Percentiles rank a stretch among this genome's conserved stretches.
Evolutionary conservation across 2,797 vertebrate genomes (phyloP).

Genomic region (Diplodus puntazzo): DNA sequence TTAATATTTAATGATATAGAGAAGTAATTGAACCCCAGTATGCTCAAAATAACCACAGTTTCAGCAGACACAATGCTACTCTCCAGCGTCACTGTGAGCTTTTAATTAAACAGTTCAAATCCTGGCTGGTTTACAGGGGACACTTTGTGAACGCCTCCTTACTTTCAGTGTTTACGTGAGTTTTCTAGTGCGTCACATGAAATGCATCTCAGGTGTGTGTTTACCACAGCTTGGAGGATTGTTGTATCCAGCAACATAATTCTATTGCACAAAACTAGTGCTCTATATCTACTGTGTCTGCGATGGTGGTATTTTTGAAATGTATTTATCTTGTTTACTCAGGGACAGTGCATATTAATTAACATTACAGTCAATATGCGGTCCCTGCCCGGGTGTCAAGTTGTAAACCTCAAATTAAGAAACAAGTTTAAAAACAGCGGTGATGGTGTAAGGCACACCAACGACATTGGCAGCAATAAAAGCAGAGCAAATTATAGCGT

Average conservation of each 20-base stretch:
- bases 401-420: no score
- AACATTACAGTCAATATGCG: no score
- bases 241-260: slow-evolving; percentile 3
- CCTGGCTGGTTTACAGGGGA: slow-evolving; percentile 17
- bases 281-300: neutral
- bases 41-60: neutral
- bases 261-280: neutral
- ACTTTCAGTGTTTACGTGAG: neutral
- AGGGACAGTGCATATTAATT: no score
- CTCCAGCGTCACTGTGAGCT: slow-evolving; percentile 4
- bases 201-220: neutral
- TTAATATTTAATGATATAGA: slow-evolving; percentile 12
- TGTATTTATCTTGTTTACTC: no score
- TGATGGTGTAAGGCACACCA: no score
- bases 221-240: neutral
- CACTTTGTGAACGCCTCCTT: slow-evolving; percentile 9
- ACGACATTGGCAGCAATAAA: no score
- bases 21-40: neutral
- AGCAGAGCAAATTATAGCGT: no score
- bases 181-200: neutral
- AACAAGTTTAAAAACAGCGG: no score
- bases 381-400: no score
- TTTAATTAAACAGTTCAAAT: slow-evolving; percentile 28
- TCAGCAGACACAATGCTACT: slow-evolving; percentile 4
- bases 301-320: neutral